Evolutionary conservation across 2,797 vertebrate species (phyloP).

Genomic region (Natrix natrix): DNA sequence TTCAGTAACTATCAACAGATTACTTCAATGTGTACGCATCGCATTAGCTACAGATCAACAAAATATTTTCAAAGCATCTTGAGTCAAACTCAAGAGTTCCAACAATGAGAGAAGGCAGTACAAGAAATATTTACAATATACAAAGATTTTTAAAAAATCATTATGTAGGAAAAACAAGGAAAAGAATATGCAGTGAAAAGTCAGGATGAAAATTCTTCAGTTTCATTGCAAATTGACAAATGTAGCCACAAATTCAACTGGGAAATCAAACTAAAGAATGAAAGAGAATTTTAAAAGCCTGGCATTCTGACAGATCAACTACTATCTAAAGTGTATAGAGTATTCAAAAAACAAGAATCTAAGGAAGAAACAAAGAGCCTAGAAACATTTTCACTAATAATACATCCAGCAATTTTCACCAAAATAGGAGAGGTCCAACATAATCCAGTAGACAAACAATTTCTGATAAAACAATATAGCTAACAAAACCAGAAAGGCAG

Average conservation of each 20-base stretch:
- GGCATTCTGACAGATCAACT: background rate
- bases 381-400: background rate
- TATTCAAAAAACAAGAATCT: background rate
- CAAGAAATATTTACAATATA: background rate
- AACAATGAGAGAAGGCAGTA: background rate
- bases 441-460: background rate
- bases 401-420: background rate
- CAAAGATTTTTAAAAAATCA: background rate
- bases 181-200: background rate
- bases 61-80: background rate
- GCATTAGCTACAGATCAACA: background rate
- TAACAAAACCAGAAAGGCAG: background rate
- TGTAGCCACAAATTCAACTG: background rate
- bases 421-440: background rate
- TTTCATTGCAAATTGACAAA: background rate
- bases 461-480: background rate
- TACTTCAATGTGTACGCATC: background rate
- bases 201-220: background rate
- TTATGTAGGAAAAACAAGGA: background rate
- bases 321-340: background rate
- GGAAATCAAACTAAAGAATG: background rate
- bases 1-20: background rate
- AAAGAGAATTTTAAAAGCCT: background rate
- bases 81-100: background rate
- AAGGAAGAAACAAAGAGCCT: background rate